Base-by-base conservation (phyloP, 2,797 vertebrate species). In the Gobio occitaniae region DNA sequence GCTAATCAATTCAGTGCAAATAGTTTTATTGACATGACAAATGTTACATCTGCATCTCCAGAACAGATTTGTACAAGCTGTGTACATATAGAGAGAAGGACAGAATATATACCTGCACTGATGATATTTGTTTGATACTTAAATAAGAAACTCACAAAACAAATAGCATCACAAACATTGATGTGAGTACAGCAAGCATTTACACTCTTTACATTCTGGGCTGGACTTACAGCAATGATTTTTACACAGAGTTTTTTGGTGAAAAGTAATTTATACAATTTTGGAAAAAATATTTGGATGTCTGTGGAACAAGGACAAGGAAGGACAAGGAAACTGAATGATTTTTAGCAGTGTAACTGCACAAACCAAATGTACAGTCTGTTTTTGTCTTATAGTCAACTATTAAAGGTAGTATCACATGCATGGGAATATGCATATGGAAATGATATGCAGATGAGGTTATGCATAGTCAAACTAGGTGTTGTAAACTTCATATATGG, bases 1-100 rank as follows among this genome's bases (percentile, higher is more conserved):
- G 71, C 87, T 91, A 91, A 94, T 94, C 93, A 92, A 92, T 93
- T 65, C 68, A 77, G 86, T 80, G 87, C 90, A 94, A 95, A 94
- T 91, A 91, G 93, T 93, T 92, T 92, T 92, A 94, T 93, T 93
- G 94, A 94, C 93, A 93, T 76, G 75, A 90, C 92, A 92, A 88
- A 92, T 90, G 88, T 91, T 91, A 92, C 91, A 92, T 93, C 90
- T 93, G 92, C 89, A 94, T 92, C 89, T 87, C 90, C 83, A 77
- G 89, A 47, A 83, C 21, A 85, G 75, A 84, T 89, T 88, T 89
- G 85, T 86, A 91, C 88, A 91, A 92, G 89, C 84, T 88, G 88
- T 87, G 87, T 87, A 75, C 85, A 25, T 74, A 82, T 77, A 74
- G 78, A 8, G 59, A 80, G 80, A 78, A 68, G 36, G 52, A 69